Evolutionary conservation across 2,113 vertebrate species (phyloP), one percentile per base, ranked within the genome.

Genomic region (Rhombomys opimus): DNA sequence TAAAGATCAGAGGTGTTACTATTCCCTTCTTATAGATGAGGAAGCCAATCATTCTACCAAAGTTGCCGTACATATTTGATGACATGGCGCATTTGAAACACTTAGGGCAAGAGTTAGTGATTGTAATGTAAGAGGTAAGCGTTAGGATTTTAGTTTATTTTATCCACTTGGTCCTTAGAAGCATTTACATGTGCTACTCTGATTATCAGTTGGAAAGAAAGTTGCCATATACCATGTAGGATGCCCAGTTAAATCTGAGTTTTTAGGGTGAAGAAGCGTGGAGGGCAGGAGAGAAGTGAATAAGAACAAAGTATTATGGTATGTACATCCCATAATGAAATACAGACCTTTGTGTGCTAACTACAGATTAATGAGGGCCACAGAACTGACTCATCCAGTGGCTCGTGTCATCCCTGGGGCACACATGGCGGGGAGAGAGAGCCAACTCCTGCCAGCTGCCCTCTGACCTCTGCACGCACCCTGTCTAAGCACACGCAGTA

Each of bases 231-330:
- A 77, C 93, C 80, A 90, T 87, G 30, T 5, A 73, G 81, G 18
- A 70, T 89, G 3, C 14, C n/a, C 46, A 87, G 30, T 75, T 92
- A 81, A 93, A 95, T 77, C 76, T 96, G 84, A 52, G 86, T 77
- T 85, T 94, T 96, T 84, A 81, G 67, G 65, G 13, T 81, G 75
- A 81, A n/a, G 25, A 32, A 14, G 75, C 46, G 27, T 20, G 61
- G 25, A 86, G 25, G 63, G 17, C 38, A 67, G 27, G 22, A 17
- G 27, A 11, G 61, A 85, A 67, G 41, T 67, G 41, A 86, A 15
- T 65, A 85, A 46, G 25, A 85, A 81, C 5, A 22, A 54, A n/a
- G 17, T n/a, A 57, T 57, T 57, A 14, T 57, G 38, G 11, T 46
- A 22, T 6, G 12, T 59, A 23, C 5, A 5, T 61, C 11, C n/a